Conservation (phyloP, 2,797 vertebrate genomes). For the Lutjanus argentimaculatus region DNA sequence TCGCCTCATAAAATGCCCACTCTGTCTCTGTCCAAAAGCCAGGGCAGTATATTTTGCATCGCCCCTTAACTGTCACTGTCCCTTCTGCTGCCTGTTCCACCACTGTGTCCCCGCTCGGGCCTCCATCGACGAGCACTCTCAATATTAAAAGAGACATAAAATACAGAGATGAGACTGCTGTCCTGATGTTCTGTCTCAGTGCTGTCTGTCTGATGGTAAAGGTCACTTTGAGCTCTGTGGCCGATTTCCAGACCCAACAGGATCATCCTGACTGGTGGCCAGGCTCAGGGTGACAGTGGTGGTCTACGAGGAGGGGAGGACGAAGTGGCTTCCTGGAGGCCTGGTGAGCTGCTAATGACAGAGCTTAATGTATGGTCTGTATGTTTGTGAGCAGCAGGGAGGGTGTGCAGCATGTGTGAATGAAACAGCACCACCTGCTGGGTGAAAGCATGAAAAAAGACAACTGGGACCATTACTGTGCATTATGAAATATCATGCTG, state of each 20-base stretch:
- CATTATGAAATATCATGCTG: slow-evolving; percentile 9
- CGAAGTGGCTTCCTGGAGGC: slow-evolving; percentile 33
- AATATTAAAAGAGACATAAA: slow-evolving; percentile 70
- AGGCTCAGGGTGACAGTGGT: slow-evolving; percentile 20
- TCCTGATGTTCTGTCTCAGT: slow-evolving; percentile 30
- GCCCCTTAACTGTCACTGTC: slow-evolving; percentile 33
- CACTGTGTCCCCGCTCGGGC: slow-evolving; percentile 27
- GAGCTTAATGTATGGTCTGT: slow-evolving; percentile 5
- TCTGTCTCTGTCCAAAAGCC: slow-evolving; percentile 23
- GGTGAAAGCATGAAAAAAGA: slow-evolving; percentile 18
- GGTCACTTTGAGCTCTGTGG: slow-evolving; percentile 75
- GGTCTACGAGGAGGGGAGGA: slow-evolving; percentile 8
- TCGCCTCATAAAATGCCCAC: slow-evolving; percentile 29
- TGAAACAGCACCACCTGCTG: slow-evolving; percentile 53
- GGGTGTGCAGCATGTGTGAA: not conserved
- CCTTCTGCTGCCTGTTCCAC: slow-evolving; percentile 30
- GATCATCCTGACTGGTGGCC: slow-evolving; percentile 45
- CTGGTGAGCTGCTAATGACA: slow-evolving; percentile 33
- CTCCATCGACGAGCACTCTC: slow-evolving; percentile 54
- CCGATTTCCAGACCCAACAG: slow-evolving; percentile 53
- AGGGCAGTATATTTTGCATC: slow-evolving; percentile 34
- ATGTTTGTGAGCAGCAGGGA: not conserved
- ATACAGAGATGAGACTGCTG: slow-evolving; percentile 36
- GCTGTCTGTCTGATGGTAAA: slow-evolving; percentile 60
- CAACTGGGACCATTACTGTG: not conserved